Percentiles rank a stretch among this genome's conserved stretches.
These are phyloP conservation scores for Oncorhynchus nerka DNA, from an alignment of 2,113 vertebrate species.

Conservation along the genomic window DNA sequence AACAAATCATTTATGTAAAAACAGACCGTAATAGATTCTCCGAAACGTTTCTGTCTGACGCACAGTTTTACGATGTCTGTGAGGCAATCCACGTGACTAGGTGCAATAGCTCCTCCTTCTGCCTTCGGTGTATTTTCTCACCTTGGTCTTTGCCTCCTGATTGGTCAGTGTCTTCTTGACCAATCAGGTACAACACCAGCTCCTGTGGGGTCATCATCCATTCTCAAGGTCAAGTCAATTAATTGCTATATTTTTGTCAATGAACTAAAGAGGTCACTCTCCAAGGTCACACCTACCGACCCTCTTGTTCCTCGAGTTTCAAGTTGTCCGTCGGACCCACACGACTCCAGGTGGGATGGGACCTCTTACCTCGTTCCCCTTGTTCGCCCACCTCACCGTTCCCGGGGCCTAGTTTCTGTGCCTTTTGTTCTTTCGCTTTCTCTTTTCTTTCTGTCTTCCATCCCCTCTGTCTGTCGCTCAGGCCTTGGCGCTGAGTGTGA, in stretches of 20 bases:
- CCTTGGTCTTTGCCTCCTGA: too few species aligned
- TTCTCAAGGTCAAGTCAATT: slow-evolving; percentile 46
- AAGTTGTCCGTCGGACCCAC: slow-evolving; percentile 58
- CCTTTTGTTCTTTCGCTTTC: slow-evolving; percentile 16
- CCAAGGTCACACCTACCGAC: slow-evolving; percentile 52
- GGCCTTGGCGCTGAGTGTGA: slow-evolving; percentile 72
- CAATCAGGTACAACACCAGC: slow-evolving; percentile 23
- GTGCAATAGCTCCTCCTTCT: slow-evolving; percentile 16
- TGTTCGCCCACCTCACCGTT: background rate
- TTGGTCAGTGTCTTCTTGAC: slow-evolving; percentile 40
- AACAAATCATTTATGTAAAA: slow-evolving; percentile 82
- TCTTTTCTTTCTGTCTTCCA: slow-evolving; percentile 17
- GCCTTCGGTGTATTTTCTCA: slow-evolving; percentile 26
- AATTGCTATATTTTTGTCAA: slow-evolving; percentile 55
- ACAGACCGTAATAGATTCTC: slow-evolving; percentile 75
- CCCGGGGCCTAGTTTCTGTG: slow-evolving; percentile 16
- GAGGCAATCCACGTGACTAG: slow-evolving; percentile 54
- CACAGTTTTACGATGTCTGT: slow-evolving; percentile 58
- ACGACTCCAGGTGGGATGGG: slow-evolving; percentile 57
- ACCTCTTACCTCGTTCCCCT: slow-evolving; percentile 20
- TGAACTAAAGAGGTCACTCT: slow-evolving; percentile 60
- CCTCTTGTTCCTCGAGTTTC: slow-evolving; percentile 42
- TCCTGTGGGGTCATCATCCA: slow-evolving; percentile 33
- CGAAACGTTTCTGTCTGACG: slow-evolving; percentile 58
- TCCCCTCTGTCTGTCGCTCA: background rate